Evolutionary conservation across 2,113 vertebrate species (phyloP).

Genomic region (Loxodonta africana): DNA sequence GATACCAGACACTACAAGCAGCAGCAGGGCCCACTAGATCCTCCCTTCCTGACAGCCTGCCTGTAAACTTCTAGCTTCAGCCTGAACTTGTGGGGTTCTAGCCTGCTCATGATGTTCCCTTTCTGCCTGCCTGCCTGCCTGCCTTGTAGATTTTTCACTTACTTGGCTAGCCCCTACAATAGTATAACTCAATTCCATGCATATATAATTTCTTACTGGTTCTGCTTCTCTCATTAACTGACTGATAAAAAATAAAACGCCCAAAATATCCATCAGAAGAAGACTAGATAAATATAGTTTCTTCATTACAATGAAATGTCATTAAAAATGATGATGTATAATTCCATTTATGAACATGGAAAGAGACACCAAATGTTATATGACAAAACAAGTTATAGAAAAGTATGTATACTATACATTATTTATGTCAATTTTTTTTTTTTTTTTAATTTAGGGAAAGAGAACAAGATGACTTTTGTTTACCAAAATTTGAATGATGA

Average conservation of each 20-base stretch:
- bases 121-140: neutral
- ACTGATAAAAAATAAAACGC: neutral
- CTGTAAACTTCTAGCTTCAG: neutral
- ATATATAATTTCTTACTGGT: neutral
- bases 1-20: neutral
- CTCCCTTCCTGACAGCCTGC: neutral
- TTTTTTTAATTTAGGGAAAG: constrained; percentile 20
- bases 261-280: neutral
- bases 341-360: constrained; percentile 46
- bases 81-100: too few relatives aligned
- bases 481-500: constrained; percentile 30
- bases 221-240: neutral
- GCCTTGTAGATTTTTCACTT: neutral
- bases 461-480: constrained; percentile 41
- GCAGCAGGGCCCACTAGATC: neutral
- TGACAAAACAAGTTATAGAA: constrained; percentile 22
- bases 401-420: constrained; percentile 1
- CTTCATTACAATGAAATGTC: constrained; percentile 48
- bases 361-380: constrained; percentile 12
- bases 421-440: neutral
- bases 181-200: neutral
- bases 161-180: neutral
- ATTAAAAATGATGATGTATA: constrained; percentile 27
- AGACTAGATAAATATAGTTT: neutral
- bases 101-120: neutral